Base-by-base conservation (phyloP, 1,140 invertebrate species). In the Potamilus streckersoni region DNA sequence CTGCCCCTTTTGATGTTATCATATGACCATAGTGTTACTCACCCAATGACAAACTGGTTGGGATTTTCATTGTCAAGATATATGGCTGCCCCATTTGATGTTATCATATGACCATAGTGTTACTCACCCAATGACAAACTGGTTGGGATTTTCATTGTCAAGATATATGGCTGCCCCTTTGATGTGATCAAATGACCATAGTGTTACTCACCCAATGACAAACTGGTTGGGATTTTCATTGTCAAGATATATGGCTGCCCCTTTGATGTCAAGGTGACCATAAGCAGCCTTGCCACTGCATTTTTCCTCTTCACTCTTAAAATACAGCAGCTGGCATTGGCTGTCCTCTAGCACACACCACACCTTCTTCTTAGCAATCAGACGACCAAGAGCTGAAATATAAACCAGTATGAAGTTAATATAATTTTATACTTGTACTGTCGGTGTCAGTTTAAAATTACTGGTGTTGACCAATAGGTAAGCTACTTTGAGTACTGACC, bases 11-110 rank as follows among this genome's bases (percentile, higher is more conserved):
- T 72, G 2, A 90, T 79, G 63, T 87, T 83, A 69, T 11, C n/a
- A 49, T 16, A 31, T 58, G 23, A 17, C 67, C 55, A 56, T 69
- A 16, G 57, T 69, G 20, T 19, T 16, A 86, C 88, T 86, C n/a
- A n/a, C n/a, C n/a, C n/a, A 38, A 91, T 85, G 61, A 89, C 85
- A 74, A 91, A 91, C 79, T 90, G 89, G 78, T 90, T 89, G 13
- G 85, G 80, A 38, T 86, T 83, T 62, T 88, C 86, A 4, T 89
- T 77, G 67, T 88, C 86, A 16, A 90, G 81, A 19, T 86, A 87
- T 65, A 91, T 90, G 38, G 89, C 88, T 0, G 90, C 84, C 12
- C 83, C 86, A n/a, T 61, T 83, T 72, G 2, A 90, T 79, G 63
- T 87, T 83, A 69, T 11, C n/a, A 49, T 16, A 31, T 58, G 23